Conservation (phyloP, 2,113 vertebrate genomes). For the Lonchura striata region DNA sequence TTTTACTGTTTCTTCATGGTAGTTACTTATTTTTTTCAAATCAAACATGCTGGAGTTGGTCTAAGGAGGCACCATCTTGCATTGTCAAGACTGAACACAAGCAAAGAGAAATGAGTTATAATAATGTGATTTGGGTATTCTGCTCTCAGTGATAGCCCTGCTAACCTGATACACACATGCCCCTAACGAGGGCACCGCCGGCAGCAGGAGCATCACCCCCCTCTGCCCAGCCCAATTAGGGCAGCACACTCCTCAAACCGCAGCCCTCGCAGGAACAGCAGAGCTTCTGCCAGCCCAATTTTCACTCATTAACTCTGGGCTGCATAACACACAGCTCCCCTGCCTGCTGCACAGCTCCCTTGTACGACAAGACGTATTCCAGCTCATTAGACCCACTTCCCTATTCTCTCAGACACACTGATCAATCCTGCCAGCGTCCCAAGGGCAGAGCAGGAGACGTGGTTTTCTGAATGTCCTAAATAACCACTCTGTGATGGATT, state of each 20-base stretch:
- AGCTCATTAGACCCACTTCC: constrained; percentile 52
- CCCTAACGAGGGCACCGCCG: not conserved
- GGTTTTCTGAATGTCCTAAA: not conserved
- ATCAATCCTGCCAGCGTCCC: constrained; percentile 33
- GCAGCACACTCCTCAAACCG: not conserved
- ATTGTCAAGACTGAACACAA: not conserved
- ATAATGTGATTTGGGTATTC: not conserved
- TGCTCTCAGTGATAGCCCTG: not conserved
- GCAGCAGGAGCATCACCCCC: not conserved
- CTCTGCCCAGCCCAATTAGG: constrained; percentile 58
- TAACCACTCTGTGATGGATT: not conserved
- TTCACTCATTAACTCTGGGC: constrained; percentile 52
- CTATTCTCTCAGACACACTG: constrained; percentile 42
- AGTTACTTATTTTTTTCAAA: not conserved
- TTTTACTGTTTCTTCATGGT: not conserved
- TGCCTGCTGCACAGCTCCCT: not conserved
- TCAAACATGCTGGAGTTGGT: not conserved
- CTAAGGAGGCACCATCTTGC: not conserved
- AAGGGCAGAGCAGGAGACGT: not conserved
- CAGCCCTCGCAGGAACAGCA: not conserved
- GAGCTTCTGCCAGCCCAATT: constrained; percentile 36
- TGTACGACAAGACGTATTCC: not conserved
- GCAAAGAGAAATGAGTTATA: not conserved
- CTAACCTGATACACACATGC: not conserved
- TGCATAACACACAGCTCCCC: constrained; percentile 6